A percentile compares a stretch with the other conserved stretches of the same genome.
These are phyloP conservation scores for Cepaea hortensis DNA, from an alignment of 2,888 invertebrate genomes.

Conservation along the genomic window DNA sequence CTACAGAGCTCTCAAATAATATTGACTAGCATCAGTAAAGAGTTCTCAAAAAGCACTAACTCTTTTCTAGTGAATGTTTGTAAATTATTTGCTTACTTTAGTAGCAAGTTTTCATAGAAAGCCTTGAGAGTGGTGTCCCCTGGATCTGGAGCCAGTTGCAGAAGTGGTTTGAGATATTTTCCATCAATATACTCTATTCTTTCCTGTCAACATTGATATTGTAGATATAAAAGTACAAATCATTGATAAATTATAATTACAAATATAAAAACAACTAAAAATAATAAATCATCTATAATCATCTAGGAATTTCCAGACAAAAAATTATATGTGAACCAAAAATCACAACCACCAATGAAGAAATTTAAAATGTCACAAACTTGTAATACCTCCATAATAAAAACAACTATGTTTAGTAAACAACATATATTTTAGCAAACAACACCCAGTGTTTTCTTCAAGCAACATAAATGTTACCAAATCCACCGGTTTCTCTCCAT, in stretches of 20 bases:
- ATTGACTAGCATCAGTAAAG: too few species aligned
- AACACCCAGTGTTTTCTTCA: too few species aligned
- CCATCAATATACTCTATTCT: conserved; percentile 61
- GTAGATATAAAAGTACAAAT: neutral
- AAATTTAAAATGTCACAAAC: neutral
- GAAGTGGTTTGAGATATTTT: conserved; percentile 57
- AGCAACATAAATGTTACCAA: too few species aligned
- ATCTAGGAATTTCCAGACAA: neutral
- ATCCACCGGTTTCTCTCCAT: too few species aligned
- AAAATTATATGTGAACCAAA: neutral
- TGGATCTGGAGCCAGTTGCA: conserved; percentile 60
- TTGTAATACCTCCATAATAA: neutral
- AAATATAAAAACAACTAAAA: neutral
- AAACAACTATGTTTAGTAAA: neutral
- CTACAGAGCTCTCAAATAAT: too few species aligned
- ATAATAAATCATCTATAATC: neutral
- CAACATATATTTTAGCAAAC: too few species aligned
- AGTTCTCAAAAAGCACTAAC: too few species aligned
- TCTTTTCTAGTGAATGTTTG: too few species aligned
- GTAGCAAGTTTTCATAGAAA: conserved; percentile 66
- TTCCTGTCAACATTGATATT: conserved; percentile 55
- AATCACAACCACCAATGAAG: neutral
- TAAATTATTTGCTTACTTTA: conserved; percentile 59
- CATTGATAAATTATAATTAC: neutral
- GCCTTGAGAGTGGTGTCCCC: conserved; percentile 58